Evolutionary conservation across 2,113 vertebrate species (phyloP), one percentile per base, ranked within the genome.

Genomic region (Platanista minor): DNA sequence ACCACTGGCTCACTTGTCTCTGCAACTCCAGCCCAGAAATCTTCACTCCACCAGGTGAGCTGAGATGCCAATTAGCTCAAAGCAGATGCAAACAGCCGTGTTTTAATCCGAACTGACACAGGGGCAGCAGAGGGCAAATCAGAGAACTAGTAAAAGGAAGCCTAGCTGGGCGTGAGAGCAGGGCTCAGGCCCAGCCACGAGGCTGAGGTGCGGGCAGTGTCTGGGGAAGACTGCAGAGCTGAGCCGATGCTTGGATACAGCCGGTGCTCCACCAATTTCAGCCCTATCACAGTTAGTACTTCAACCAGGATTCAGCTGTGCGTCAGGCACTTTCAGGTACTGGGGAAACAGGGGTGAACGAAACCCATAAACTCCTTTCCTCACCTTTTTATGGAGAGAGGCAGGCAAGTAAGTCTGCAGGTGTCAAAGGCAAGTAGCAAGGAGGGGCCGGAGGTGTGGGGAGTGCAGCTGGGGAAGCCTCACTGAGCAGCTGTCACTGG

Each of bases 141-240:
- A 3, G 5, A 23, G 69, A 49, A 23, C 5, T 3, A 8, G 21
- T 39, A 21, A 12, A 57, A 25, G 43, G 66, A 33, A 57, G 46
- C 8, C 2, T 31, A 20, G 36, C 36, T 8, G 59, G 78, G 88
- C 18, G 1, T 61, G 82, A 59, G 14, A 10, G 21, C 1, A 0
- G 9, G 14, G 43, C 5, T 17, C 20, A 27, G 3, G 4, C 59
- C 33, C 57, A 5, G 57, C 31, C 17, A 11, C 1, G 6, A 39
- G 21, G 21, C 7, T 41, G n/a, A 4, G 49, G 49, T 59, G 36
- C 8, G 1, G 78, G 21, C 25, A 8, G 17, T 4, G 33, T 7
- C 86, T 4, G 2, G 1, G 18, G 13, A 71, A 21, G 72, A 49
- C 39, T 41, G 33, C 69, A 8, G 6, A 4, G 29, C 46, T 17